Base-by-base conservation (phyloP, 2,113 vertebrate genomes). In the Cololabis saira region DNA sequence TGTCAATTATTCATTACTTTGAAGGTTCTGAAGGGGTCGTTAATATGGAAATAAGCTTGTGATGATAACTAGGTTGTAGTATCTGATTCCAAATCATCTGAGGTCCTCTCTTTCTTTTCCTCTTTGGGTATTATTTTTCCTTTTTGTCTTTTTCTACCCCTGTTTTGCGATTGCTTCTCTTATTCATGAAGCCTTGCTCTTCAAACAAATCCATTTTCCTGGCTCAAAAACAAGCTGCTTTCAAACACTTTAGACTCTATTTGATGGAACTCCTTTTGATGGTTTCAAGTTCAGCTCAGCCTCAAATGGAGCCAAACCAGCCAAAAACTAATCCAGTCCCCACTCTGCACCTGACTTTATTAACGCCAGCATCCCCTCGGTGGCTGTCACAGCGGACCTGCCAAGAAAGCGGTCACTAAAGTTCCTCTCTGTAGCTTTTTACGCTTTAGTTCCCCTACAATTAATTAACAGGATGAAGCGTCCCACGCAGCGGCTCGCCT, bases 1-100 rank as follows among this genome's bases (percentile, higher is more conserved):
- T 96, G 95, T 97, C 95, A 97, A 97, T 98, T 97, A 97, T 98
- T 96, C 94, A 96, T 95, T 89, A 95, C 94, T 97, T 97, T 97
- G 96, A 97, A 95, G 94, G 95, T 96, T 97, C 95, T 96, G 95
- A 96, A 95, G 95, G 94, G 95, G 94, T 96, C 93, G 94, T 97
- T 97, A 96, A 96, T 96, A 98, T 98, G 96, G 93, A 98, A 98
- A 98, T 98, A 93, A 96, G 95, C 94, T 88, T 91, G 94, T 53
- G 92, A 96, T 95, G 95, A 95, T 97, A 97, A 98, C 95, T 95
- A 97, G 95, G 95, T 97, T 96, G 95, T 92, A 94, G 94, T 93
- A 94, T 96, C 94, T 95, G 92, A 95, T 95, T 94, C 92, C 90
- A 93, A 93, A 95, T 95, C 93, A 93, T 86, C 76, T 70, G 67